These are phyloP conservation scores for Quiscalus mexicanus DNA, from an alignment of 2,113 vertebrate species.

Conservation along the genomic window DNA sequence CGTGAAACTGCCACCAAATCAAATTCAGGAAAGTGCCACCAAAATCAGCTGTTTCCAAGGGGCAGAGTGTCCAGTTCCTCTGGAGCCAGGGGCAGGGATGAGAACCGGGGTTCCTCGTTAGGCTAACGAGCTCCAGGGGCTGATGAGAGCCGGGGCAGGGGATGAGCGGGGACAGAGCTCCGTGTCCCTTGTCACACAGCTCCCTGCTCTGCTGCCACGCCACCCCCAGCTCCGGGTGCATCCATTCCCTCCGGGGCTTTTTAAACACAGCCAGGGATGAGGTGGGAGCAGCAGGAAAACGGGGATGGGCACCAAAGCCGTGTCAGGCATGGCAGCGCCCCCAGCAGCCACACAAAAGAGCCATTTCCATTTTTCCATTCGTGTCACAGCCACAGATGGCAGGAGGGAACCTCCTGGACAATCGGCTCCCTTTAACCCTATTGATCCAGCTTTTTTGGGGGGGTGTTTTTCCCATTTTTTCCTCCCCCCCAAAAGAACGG, in stretches of 20 bases:
- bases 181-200: too few species aligned
- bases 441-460: too few species aligned
- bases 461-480: too few species aligned
- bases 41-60: background rate
- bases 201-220: too few species aligned
- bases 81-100: background rate
- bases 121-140: background rate
- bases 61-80: accelerated
- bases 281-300: background rate
- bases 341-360: background rate
- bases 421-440: too few species aligned
- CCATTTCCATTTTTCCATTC: background rate
- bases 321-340: background rate
- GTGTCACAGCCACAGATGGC: background rate
- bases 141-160: background rate
- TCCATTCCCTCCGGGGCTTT: background rate
- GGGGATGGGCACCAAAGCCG: background rate
- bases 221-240: accelerated
- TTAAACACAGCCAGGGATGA: background rate
- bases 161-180: background rate
- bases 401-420: background rate
- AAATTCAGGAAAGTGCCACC: too few species aligned
- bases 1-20: too few species aligned
- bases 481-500: too few species aligned
- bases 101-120: background rate